Evolutionary conservation across 2,113 vertebrate species (phyloP).

Genomic region (Coryphaenoides rupestris): DNA sequence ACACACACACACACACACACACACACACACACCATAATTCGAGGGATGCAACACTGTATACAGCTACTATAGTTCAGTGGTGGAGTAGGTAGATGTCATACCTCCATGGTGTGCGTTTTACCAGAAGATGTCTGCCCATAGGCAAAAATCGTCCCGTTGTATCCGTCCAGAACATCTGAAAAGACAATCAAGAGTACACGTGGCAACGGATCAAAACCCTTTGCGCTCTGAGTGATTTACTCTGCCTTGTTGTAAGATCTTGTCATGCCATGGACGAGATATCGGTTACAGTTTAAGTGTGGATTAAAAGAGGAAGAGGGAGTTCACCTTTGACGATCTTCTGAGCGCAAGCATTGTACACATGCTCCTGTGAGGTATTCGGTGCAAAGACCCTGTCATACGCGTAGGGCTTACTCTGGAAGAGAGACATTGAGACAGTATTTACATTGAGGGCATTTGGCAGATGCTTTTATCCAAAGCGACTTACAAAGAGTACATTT

Average conservation of each 20-base stretch:
- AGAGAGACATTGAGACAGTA: slow-evolving; percentile 1
- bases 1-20: no score
- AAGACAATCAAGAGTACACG: slow-evolving; percentile 15
- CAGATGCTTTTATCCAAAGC: no score
- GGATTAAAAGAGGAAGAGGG: background rate
- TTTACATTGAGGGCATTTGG: no score
- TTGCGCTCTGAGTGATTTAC: no score
- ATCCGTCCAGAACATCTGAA: slow-evolving; percentile 94
- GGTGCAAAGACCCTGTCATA: slow-evolving; percentile 94
- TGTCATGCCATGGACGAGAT: no score
- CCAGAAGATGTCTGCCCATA: slow-evolving; percentile 97
- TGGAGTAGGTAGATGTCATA: slow-evolving; percentile 48
- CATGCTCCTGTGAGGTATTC: slow-evolving; percentile 91
- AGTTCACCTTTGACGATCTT: slow-evolving; percentile 96
- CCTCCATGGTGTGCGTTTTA: slow-evolving; percentile 99
- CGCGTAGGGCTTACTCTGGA: slow-evolving; percentile 87
- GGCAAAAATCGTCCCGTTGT: slow-evolving; percentile 98
- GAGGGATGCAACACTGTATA: background rate
- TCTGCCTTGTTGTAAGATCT: no score
- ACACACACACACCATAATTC: no score
- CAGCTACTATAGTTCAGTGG: background rate
- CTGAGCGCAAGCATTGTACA: slow-evolving; percentile 95
- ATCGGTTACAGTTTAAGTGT: background rate
- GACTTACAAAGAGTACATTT: no score
- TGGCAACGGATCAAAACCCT: no score